These are phyloP conservation scores for Takifugu ocellatus DNA, from an alignment of 2,797 vertebrate genomes.

Conservation along the genomic window DNA sequence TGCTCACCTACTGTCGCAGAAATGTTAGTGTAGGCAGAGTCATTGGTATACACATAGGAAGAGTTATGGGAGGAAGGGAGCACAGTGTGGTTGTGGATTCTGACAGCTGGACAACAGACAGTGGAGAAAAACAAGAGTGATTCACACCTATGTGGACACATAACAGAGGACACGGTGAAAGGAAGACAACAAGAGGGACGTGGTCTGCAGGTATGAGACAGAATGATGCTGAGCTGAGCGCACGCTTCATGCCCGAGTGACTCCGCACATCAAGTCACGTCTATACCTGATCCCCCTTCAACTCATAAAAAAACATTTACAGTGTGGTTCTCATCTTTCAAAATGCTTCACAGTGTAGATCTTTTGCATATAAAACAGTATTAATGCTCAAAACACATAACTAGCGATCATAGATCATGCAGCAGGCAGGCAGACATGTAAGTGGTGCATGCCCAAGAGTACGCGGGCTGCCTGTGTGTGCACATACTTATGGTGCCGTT, in stretches of 20 bases:
- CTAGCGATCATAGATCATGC: conserved; percentile 48
- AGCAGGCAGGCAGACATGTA: conserved; percentile 29
- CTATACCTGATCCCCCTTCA: conserved; percentile 68
- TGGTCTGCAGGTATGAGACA: conserved; percentile 70
- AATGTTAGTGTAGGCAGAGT: conserved; percentile 98
- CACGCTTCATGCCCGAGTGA: conserved; percentile 15
- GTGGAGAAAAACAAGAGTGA: conserved; percentile 66
- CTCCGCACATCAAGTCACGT: conserved; percentile 61
- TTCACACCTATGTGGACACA: conserved; percentile 63
- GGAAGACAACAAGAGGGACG: conserved; percentile 53
- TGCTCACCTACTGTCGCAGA: conserved; percentile 98
- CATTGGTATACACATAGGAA: conserved; percentile 97
- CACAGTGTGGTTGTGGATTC: conserved; percentile 97
- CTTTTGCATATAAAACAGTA: not conserved
- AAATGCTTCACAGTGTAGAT: too few relatives aligned
- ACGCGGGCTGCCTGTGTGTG: conserved; percentile 11
- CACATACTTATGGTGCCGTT: conserved; percentile 77
- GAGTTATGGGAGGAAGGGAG: conserved; percentile 90
- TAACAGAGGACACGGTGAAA: conserved; percentile 54
- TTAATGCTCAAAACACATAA: conserved; percentile 29
- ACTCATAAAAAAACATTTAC: not conserved
- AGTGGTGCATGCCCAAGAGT: conserved; percentile 15
- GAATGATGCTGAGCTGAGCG: conserved; percentile 54
- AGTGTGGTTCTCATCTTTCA: not conserved
- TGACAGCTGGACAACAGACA: conserved; percentile 85